Base-by-base conservation (phyloP, 2,797 vertebrate genomes). In the Echeneis naucrates region DNA sequence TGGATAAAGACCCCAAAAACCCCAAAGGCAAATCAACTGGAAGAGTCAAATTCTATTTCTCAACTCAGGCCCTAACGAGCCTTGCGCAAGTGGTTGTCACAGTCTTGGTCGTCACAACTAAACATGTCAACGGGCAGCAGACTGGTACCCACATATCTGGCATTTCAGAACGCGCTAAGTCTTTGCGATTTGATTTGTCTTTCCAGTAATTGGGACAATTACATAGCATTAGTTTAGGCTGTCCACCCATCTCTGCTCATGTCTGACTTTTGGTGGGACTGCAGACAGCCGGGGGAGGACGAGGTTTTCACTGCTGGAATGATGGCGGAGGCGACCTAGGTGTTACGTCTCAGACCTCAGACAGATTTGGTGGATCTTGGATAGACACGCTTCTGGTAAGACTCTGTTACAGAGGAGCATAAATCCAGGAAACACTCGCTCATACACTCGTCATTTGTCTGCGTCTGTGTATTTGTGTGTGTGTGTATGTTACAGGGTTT, bases 371-470 rank as follows among this genome's bases (percentile, higher is more conserved):
- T 72, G 88, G 84, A 81, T 85, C 69, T 63, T 63, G 65, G 80
- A 80, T n/a, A 59, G 78, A 82, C 80, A 23, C 16, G 27, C 30
- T 82, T 72, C 68, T 87, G 79, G 77, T 87, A 86, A 88, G 66
- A 65, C 54, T 70, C 54, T 75, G 67, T 51, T 64, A 59, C 6
- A 67, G 68, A 77, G 44, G 73, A 90, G 81, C 55, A 16, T 52
- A 54, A 82, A 44, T 75, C 83, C 80, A 82, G 85, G 84, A 91
- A 90, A 90, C 60, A 84, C 77, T 82, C 69, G 52, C 83, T 88
- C 79, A 82, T 68, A 42, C 77, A 35, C 56, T 68, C 74, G 65
- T 83, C 81, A 75, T 75, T 47, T 75, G 75, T 81, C 55, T 73
- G 76, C n/a, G 4, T n/a, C 8, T 35, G 1, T 35, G 9, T 47